A percentile compares a stretch with the other conserved stretches of the same genome.
phyloP scores from a whole-genome alignment of 2,797 vertebrate genomes.

The Morus bassanus region DNA sequence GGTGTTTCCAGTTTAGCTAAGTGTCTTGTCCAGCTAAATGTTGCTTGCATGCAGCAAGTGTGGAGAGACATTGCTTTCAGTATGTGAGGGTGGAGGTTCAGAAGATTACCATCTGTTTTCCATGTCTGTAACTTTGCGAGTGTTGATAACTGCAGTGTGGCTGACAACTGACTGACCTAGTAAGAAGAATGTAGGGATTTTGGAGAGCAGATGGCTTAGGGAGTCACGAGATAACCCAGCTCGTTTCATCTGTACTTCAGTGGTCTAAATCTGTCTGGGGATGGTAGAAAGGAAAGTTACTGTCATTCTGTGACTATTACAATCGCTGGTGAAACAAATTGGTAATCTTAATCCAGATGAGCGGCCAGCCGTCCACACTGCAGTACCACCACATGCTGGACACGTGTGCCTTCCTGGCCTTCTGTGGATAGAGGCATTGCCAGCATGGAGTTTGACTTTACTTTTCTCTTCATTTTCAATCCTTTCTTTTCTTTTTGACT shows the following conservation, averaged over 20 bases:
- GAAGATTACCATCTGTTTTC: neutral
- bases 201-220: neutral
- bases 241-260: neutral
- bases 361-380: neutral
- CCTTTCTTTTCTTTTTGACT: neutral
- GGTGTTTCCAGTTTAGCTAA: neutral
- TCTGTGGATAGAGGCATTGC: neutral
- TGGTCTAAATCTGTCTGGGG: neutral
- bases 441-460: neutral
- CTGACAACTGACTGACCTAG: neutral
- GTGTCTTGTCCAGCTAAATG: neutral
- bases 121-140: neutral
- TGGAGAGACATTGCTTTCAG: neutral
- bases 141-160: neutral
- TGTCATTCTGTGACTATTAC: neutral
- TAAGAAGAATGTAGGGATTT: neutral
- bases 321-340: neutral
- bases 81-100: neutral
- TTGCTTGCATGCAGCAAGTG: fast-evolving
- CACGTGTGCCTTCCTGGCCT: neutral
- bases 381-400: neutral
- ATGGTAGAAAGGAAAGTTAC: neutral
- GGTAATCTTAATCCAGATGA: neutral
- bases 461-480: neutral
- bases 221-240: neutral